Percentiles rank a stretch among this genome's conserved stretches.
Evolutionary conservation across 2,797 vertebrate species (phyloP).

Genomic region (Masticophis lateralis): DNA sequence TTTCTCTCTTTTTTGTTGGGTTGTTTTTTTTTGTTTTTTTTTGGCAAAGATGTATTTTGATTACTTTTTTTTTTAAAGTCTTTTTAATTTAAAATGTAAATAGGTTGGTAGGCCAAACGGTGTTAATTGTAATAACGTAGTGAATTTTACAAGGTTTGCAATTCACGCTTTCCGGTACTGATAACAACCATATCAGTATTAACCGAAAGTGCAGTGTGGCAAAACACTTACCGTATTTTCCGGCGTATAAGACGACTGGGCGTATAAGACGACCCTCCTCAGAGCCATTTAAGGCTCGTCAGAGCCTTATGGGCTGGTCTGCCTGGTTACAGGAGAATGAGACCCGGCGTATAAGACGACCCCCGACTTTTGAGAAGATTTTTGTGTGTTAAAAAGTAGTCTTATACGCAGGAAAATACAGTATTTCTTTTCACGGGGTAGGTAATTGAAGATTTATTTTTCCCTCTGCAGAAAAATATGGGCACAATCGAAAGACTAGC

Average conservation of each 20-base stretch:
- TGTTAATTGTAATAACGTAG: conserved; percentile 66
- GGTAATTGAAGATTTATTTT: not conserved
- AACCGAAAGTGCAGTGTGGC: not conserved
- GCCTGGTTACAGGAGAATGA: too few species aligned
- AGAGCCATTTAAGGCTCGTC: too few species aligned
- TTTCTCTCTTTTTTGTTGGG: not conserved
- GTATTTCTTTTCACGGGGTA: not conserved
- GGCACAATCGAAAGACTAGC: not conserved
- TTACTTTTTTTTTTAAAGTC: conserved; percentile 57
- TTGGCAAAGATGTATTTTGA: conserved; percentile 78
- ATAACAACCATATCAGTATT: conserved; percentile 62
- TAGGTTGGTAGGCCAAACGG: conserved; percentile 66
- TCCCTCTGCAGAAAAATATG: not conserved
- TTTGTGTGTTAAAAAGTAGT: too few species aligned
- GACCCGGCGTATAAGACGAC: too few species aligned
- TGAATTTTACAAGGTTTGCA: conserved; percentile 59
- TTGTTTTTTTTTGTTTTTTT: conserved; percentile 42
- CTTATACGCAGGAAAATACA: too few species aligned
- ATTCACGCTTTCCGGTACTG: conserved; percentile 47
- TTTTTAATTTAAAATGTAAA: conserved; percentile 80
- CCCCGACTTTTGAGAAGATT: too few species aligned
- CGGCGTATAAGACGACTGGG: too few species aligned
- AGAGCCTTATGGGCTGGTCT: too few species aligned
- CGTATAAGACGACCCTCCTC: too few species aligned
- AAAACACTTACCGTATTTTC: not conserved